Conservation (phyloP, 1,140 invertebrate genomes). For the Streblospio benedicti region DNA sequence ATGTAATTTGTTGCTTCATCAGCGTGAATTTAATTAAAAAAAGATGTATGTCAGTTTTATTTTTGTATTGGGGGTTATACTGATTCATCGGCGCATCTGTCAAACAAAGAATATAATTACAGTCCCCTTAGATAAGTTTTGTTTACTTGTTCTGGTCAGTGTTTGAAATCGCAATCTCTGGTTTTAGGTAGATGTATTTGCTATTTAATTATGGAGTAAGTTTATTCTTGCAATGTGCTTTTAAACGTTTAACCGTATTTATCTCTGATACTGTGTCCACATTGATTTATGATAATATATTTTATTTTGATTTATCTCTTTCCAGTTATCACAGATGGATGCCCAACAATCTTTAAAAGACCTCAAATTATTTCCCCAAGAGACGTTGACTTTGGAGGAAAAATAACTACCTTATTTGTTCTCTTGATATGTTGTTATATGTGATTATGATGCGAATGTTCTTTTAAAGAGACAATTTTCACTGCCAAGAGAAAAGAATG, state of each 20-base stretch:
- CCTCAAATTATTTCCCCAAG: conserved; percentile 79
- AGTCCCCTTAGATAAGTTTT: background rate
- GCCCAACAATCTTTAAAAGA: conserved; percentile 64
- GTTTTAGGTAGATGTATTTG: background rate
- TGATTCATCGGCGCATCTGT: too few species aligned
- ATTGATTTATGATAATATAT: background rate
- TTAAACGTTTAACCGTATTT: background rate
- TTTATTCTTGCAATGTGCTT: background rate
- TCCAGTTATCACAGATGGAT: conserved; percentile 73
- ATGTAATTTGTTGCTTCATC: too few species aligned
- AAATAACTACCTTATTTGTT: conserved; percentile 4
- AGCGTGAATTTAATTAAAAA: too few species aligned
- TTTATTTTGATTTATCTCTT: conserved; percentile 30
- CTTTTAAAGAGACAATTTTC: background rate
- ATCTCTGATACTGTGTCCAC: background rate
- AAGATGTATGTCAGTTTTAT: too few species aligned
- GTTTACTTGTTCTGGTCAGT: background rate
- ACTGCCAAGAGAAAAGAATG: background rate
- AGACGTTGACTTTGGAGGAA: conserved; percentile 83
- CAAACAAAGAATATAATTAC: background rate
- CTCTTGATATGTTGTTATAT: background rate
- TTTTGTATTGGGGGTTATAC: too few species aligned
- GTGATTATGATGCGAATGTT: background rate
- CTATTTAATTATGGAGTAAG: background rate
- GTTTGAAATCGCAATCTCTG: background rate